phyloP scores from a whole-genome alignment of 2,888 invertebrate species.

The Chrysolina oricalcia region DNA sequence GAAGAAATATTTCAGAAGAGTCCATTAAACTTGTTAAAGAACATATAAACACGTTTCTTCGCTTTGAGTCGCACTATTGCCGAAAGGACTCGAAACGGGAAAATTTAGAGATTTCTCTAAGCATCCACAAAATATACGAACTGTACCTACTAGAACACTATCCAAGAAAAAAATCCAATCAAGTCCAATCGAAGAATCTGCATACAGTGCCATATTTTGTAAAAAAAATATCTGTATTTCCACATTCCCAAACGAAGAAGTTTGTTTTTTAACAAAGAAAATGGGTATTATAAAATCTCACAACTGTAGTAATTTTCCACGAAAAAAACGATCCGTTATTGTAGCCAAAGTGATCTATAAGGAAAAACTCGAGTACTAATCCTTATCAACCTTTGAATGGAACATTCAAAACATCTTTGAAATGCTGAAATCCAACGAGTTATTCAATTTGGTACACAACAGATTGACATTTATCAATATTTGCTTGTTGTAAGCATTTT shows the following conservation, averaged over 20 bases:
- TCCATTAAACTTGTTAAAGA: constrained; percentile 26
- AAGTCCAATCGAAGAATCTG: neutral
- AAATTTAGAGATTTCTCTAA: constrained; percentile 9
- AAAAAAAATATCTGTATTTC: constrained; percentile 28
- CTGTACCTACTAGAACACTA: constrained; percentile 18
- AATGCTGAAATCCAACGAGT: too few species aligned
- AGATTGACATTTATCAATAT: too few species aligned
- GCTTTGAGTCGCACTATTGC: constrained; percentile 42
- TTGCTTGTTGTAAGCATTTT: too few species aligned
- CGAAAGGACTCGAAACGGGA: constrained; percentile 1
- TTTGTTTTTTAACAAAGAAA: too few species aligned
- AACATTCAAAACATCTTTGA: too few species aligned
- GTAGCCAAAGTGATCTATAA: too few species aligned
- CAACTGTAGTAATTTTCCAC: too few species aligned
- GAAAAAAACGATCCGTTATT: too few species aligned
- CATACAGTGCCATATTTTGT: constrained; percentile 32
- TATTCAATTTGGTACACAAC: too few species aligned
- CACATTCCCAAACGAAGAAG: constrained; percentile 35
- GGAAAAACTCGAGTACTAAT: too few species aligned
- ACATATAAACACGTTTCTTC: constrained; percentile 43
- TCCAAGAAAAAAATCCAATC: constrained; percentile 7
- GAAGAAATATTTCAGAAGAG: constrained; percentile 34
- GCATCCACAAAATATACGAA: constrained; percentile 32
- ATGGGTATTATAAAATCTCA: too few species aligned
- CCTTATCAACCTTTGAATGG: too few species aligned